Evolutionary conservation across 2,888 invertebrate genomes (phyloP).

Genomic region (Portevinia maculata): DNA sequence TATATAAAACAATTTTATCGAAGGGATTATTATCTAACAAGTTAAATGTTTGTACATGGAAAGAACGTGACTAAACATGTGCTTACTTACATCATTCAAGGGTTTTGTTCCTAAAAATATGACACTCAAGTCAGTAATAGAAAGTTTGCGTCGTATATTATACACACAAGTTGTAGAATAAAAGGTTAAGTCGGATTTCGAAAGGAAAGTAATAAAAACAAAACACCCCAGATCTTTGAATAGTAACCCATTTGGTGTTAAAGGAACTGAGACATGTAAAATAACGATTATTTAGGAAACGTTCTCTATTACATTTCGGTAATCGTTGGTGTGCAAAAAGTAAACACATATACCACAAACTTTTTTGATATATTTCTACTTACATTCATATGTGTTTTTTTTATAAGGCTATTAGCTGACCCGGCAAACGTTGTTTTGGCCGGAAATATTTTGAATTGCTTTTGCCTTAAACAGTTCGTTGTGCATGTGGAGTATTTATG

Average conservation of each 20-base stretch:
- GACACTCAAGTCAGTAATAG: slow-evolving; percentile 28
- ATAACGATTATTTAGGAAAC: slow-evolving; percentile 20
- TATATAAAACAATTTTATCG: too few relatives aligned
- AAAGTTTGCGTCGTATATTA: slow-evolving; percentile 21
- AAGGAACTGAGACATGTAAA: slow-evolving; percentile 38
- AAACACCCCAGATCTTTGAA: slow-evolving; percentile 40
- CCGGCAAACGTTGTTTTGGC: too few relatives aligned
- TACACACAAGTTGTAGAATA: slow-evolving; percentile 11
- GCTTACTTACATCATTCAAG: slow-evolving; percentile 30
- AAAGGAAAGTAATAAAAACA: slow-evolving; percentile 53
- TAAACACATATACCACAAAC: background rate
- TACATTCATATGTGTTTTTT: too few relatives aligned
- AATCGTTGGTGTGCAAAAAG: slow-evolving; percentile 1
- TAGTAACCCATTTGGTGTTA: slow-evolving; percentile 48
- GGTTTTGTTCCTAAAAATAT: slow-evolving; percentile 21
- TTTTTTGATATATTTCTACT: background rate
- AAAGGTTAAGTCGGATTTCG: slow-evolving; percentile 19
- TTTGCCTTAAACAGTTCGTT: too few relatives aligned
- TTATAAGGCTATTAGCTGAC: too few relatives aligned
- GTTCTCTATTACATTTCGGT: slow-evolving; percentile 18
- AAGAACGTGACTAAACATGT: slow-evolving; percentile 37
- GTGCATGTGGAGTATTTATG: too few relatives aligned
- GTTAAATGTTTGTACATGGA: slow-evolving; percentile 21
- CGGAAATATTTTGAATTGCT: too few relatives aligned
- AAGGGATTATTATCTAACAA: slow-evolving; percentile 28